Evolutionary conservation across 2,113 vertebrate genomes (phyloP), one percentile per base, ranked within the genome.

Genomic region (Podarcis muralis): DNA sequence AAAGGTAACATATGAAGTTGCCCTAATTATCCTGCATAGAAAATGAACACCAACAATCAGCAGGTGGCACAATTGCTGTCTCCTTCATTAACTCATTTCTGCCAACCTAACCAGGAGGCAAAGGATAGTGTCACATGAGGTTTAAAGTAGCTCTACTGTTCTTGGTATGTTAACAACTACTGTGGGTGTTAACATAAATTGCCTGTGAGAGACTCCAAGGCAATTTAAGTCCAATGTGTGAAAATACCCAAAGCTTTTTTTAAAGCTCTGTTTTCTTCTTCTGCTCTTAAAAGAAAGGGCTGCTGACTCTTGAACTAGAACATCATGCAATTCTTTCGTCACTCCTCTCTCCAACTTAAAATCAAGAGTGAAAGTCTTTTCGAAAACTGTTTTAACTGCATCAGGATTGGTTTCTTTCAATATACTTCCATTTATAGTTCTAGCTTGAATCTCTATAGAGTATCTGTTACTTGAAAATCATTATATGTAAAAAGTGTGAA

Each of bases 361-460:
- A 90, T 23, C 20, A 1, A 87, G 7, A 48, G 57, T 35, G 25
- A 35, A 27, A 35, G 23, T 84, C 71, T 89, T 87, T 84, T 68
- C 25, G 20, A 72, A 91, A 69, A 84, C 12, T 37, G 0, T 74
- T 30, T 57, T 43, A 68, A 92, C 4, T 40, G 13, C 8, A 72
- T 53, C 74, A 81, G 37, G 12, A 90, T 18, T 78, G 74, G 75
- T 87, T 92, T 91, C n/a, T 0, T 0, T 2, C 59, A n/a, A 57
- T 57, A 59, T 3, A 75, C 53, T 87, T 80, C 82, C 7, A 72
- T 82, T 89, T 95, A 88, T 77, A 79, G 37, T 75, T 84, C 76
- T 27, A 43, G 22, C 16, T 8, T 83, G 72, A 88, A 83, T 77
- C 43, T 37, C n/a, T 71, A 3, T 78, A 69, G 15, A 23, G 3